Evolutionary conservation across 2,888 invertebrate genomes (phyloP), one percentile per base, ranked within the genome.

Genomic region (Poecilobothrus nobilitatus): DNA sequence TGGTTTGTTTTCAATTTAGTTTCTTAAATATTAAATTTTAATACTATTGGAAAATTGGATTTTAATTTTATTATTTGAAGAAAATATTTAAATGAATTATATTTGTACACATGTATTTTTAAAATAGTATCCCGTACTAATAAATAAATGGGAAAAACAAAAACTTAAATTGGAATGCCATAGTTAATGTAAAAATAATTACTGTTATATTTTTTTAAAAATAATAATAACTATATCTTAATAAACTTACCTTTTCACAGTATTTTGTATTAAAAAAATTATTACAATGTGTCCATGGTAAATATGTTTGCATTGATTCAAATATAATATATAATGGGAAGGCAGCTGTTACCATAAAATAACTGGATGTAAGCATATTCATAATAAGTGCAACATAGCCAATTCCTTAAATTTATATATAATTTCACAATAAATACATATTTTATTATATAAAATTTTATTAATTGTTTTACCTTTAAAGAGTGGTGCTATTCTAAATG

Each of bases 331-430:
- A 84, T 65, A 95, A 76, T 0, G 94, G 93, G 82, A 94, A 91
- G 1, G 93, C 86, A 76, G 93, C 87, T 69, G 95, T 89, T 1
- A 92, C 87, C 72, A 91, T 89, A 80, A 93, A 94, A 81, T 92
- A 95, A 70, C 86, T 86, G 68, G 91, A 88, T 68, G 90, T 87
- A 81, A 93, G 88, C 71, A 91, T 82, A 72, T 94, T 94, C 73
- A 93, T 84, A 44, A 91, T 82, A 2, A 92, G 84, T 8, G 90
- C 89, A 0, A 94, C 91, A 77, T 91, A 94, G 7, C 80, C 80
- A 65, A 80, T 75, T 69, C 80, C 80, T 80, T 68, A 33, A 71
- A 69, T 34, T n/a, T n/a, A 18, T 18, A 65, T n/a, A n/a, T n/a
- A 12, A 21, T n/a, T 34, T 7, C 18, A 33, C n/a, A 65, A 34